phyloP scores from a whole-genome alignment of 2,113 vertebrate genomes.

The Microtus oregoni region DNA sequence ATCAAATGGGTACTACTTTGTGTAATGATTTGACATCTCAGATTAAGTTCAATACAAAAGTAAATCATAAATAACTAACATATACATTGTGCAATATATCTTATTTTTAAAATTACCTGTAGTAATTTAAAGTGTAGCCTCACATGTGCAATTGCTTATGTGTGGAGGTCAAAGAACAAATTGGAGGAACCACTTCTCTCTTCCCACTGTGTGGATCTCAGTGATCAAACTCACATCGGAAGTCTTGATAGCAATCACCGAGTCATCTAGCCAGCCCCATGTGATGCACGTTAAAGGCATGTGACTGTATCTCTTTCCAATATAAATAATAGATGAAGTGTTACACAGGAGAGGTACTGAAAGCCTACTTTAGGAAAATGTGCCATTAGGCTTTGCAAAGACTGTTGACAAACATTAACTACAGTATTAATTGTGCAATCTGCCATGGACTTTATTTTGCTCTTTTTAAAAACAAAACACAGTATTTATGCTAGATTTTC shows the following conservation, averaged over 20 bases:
- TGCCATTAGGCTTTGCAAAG: background rate
- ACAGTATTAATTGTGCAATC: background rate
- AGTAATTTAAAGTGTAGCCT: background rate
- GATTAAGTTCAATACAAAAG: conserved; percentile 27
- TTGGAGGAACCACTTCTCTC: background rate
- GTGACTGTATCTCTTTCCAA: conserved; percentile 14
- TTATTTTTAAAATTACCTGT: background rate
- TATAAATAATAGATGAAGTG: background rate
- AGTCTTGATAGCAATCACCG: background rate
- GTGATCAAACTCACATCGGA: background rate
- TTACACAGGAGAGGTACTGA: conserved; percentile 32
- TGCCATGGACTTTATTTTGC: background rate
- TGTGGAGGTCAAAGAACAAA: background rate
- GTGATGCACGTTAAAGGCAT: conserved; percentile 16
- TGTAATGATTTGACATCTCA: conserved; percentile 25
- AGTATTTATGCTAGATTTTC: background rate
- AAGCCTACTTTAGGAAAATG: conserved; percentile 40
- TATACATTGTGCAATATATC: conserved; percentile 42
- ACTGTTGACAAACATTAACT: background rate
- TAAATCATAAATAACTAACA: conserved; percentile 61
- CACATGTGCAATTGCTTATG: background rate
- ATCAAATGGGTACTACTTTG: conserved; percentile 25
- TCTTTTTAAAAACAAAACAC: conserved; percentile 17
- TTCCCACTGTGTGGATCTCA: background rate
- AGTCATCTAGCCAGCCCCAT: background rate